Evolutionary conservation across 1,140 invertebrate genomes (phyloP).

Genomic region (Drosophila pseudoananassae): DNA sequence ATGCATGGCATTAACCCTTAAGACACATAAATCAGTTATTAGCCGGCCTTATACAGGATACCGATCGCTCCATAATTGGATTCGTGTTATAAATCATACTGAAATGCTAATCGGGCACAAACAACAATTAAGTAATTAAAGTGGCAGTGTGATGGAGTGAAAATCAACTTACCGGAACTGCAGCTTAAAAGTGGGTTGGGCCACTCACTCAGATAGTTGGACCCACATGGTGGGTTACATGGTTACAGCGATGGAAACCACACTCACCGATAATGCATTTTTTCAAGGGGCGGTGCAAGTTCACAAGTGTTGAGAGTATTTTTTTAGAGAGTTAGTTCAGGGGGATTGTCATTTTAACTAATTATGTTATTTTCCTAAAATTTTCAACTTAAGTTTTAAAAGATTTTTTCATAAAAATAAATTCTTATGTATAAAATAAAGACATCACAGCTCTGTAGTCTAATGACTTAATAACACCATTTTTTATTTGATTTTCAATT

Average conservation of each 20-base stretch:
- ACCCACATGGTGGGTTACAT: conserved; percentile 7
- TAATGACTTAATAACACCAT: too few relatives aligned
- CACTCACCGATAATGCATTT: conserved; percentile 37
- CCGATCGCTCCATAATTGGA: conserved; percentile 49
- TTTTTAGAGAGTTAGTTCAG: conserved; percentile 2
- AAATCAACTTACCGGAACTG: conserved; percentile 76
- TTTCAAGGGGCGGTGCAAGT: conserved; percentile 22
- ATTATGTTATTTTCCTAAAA: neutral
- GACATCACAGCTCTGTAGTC: too few relatives aligned
- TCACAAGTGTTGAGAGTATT: neutral
- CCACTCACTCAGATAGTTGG: conserved; percentile 19
- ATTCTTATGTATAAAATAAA: neutral
- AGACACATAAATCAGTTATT: conserved; percentile 40
- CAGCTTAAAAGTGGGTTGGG: conserved; percentile 76
- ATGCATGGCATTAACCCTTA: conserved; percentile 21
- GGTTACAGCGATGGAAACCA: conserved; percentile 11
- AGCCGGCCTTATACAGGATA: conserved; percentile 59
- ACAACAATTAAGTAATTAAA: conserved; percentile 78
- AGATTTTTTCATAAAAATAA: too few relatives aligned
- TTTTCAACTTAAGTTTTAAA: too few relatives aligned
- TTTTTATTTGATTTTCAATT: neutral
- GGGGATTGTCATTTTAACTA: neutral
- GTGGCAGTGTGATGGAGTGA: conserved; percentile 57
- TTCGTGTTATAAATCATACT: conserved; percentile 40
- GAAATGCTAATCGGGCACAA: conserved; percentile 60